These are phyloP conservation scores for Sminthopsis crassicaudata DNA, from an alignment of 2,113 vertebrate genomes.

Conservation along the genomic window DNA sequence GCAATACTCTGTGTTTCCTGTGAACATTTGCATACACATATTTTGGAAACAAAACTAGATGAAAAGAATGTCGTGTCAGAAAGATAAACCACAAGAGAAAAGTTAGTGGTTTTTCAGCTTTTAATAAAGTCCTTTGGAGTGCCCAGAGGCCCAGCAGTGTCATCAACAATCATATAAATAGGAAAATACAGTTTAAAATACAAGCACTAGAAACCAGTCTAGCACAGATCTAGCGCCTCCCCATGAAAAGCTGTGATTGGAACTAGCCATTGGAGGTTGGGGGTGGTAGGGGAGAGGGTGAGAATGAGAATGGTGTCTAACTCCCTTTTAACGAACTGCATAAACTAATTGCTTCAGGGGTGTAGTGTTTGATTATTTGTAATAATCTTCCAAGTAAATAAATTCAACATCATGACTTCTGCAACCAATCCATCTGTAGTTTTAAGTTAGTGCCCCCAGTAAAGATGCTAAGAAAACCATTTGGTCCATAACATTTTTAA, in stretches of 20 bases:
- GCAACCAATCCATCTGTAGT: conserved; percentile 72
- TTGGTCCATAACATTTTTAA: conserved; percentile 86
- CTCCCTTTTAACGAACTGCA: conserved; percentile 65
- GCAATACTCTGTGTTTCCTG: conserved; percentile 56
- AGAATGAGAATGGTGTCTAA: conserved; percentile 53
- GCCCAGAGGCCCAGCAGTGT: conserved; percentile 68
- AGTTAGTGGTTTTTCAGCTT: conserved; percentile 59
- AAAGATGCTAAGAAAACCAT: conserved; percentile 81
- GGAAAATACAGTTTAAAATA: conserved; percentile 52
- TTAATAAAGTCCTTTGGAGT: conserved; percentile 67
- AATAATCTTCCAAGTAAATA: conserved; percentile 75
- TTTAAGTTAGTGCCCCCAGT: conserved; percentile 76
- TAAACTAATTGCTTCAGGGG: conserved; percentile 48
- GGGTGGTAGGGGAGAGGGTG: background rate
- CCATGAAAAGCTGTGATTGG: conserved; percentile 62
- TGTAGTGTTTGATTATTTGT: conserved; percentile 75
- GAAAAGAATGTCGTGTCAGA: conserved; percentile 65
- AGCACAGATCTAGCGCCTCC: background rate
- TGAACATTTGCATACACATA: conserved; percentile 74
- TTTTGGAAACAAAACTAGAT: conserved; percentile 77
- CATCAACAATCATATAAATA: conserved; percentile 68
- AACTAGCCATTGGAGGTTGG: conserved; percentile 64
- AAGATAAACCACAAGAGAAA: conserved; percentile 75
- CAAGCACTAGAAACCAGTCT: conserved; percentile 24
- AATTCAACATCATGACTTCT: conserved; percentile 72